A percentile compares a stretch with the other conserved stretches of the same genome.
Conservation (phyloP, 2,797 vertebrate species). For the Danio jaintianensis region DNA sequence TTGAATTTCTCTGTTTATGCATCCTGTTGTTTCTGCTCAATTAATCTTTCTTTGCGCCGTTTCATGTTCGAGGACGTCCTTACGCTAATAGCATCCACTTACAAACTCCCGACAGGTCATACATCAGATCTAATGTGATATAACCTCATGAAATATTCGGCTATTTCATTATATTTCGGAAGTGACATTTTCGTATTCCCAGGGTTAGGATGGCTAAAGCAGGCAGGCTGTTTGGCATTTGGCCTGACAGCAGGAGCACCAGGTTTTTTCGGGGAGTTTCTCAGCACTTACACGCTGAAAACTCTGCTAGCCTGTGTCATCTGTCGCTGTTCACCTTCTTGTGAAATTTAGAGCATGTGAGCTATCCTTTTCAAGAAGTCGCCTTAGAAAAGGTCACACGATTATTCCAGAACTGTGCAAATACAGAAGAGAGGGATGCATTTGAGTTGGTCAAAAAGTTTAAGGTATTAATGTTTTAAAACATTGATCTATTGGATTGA, state of each 20-base stretch:
- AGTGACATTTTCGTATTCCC: constrained; percentile 1
- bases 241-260: constrained; percentile 45
- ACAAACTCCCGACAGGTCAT: constrained; percentile 16
- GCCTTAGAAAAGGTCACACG: constrained; percentile 45
- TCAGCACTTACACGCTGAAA: background rate
- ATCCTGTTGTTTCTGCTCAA: constrained; percentile 32
- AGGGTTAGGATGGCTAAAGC: constrained; percentile 20
- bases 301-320: constrained; percentile 21
- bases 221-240: constrained; percentile 52
- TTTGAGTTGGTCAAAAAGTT: no score
- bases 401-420: background rate
- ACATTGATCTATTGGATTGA: no score
- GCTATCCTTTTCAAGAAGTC: constrained; percentile 44
- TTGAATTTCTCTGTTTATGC: constrained; percentile 32
- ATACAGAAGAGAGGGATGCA: background rate
- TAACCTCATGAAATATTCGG: background rate
- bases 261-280: constrained; percentile 29
- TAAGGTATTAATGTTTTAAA: no score
- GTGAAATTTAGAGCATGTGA: constrained; percentile 33
- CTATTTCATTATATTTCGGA: background rate
- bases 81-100: background rate
- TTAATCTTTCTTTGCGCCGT: constrained; percentile 38
- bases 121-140: constrained; percentile 33
- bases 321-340: constrained; percentile 44
- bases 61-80: constrained; percentile 32